These are phyloP conservation scores for Virgularia gustaviana DNA, from an alignment of 92 coral and sea anemone genomes.

Conservation along the genomic window DNA sequence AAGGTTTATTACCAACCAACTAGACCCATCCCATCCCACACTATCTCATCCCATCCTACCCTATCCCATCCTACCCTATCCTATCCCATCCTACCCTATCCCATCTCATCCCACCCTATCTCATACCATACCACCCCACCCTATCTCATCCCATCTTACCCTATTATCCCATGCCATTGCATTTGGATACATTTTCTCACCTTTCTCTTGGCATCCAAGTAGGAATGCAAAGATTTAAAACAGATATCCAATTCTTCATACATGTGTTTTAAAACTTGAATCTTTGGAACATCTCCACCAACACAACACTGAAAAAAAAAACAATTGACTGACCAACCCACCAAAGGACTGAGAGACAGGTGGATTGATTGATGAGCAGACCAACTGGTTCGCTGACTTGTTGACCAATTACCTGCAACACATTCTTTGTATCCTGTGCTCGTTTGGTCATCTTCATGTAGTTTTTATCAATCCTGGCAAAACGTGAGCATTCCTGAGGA, in stretches of 20 bases:
- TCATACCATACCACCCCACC: background rate
- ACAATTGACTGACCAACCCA: too few relatives aligned
- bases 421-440: constrained; percentile 93
- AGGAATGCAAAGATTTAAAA: constrained; percentile 87
- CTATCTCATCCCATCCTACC: background rate
- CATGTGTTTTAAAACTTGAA: constrained; percentile 84
- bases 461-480: constrained; percentile 94
- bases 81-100: background rate
- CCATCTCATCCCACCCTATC: too few relatives aligned
- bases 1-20: too few relatives aligned
- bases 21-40: background rate
- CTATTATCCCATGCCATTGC: background rate
- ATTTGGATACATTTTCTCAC: constrained; percentile 43
- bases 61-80: background rate
- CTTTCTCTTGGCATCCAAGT: constrained; percentile 83
- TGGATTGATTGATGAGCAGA: too few relatives aligned
- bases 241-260: constrained; percentile 96
- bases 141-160: background rate
- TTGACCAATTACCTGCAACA: constrained; percentile 83
- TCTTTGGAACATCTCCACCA: constrained; percentile 97
- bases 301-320: constrained; percentile 71
- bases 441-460: constrained; percentile 99
- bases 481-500: constrained; percentile 88
- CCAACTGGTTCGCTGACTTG: background rate
- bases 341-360: too few relatives aligned